Conservation (phyloP, 2,113 vertebrate species). For the Gymnocephalus cernua region DNA sequence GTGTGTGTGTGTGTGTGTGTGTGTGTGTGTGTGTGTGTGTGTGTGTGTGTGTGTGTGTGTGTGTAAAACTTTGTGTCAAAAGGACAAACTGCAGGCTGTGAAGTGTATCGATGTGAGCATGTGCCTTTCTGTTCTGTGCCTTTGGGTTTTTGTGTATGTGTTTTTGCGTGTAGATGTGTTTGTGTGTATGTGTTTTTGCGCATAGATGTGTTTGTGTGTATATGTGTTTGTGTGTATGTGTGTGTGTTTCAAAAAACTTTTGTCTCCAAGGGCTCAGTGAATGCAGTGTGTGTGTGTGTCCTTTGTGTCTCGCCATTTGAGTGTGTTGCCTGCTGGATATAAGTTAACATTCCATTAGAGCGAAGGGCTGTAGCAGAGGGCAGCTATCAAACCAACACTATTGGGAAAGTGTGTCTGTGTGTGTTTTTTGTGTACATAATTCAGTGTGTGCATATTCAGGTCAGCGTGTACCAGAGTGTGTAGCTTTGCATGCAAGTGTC, state of each 20-base stretch:
- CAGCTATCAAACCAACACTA: conserved; percentile 71
- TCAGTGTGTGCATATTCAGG: conserved; percentile 28
- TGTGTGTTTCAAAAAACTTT: conserved; percentile 50
- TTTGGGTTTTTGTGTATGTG: conserved; percentile 10
- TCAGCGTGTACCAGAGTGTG: conserved; percentile 13
- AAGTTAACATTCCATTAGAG: conserved; percentile 78
- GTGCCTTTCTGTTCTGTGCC: conserved; percentile 27
- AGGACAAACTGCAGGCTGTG: conserved; percentile 47
- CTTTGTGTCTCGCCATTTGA: conserved; percentile 57
- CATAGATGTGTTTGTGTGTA: not conserved
- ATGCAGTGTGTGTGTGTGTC: conserved; percentile 49
- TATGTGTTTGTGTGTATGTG: conserved; percentile 24
- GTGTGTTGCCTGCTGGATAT: conserved; percentile 70
- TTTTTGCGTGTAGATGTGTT: not conserved
- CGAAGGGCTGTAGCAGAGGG: conserved; percentile 66
- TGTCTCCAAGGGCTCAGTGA: conserved; percentile 51
- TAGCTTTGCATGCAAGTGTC: conserved; percentile 5
- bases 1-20: conserved; percentile 19
- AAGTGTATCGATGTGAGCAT: not conserved
- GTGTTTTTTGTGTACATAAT: not conserved
- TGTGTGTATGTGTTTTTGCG: conserved; percentile 4
- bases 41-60: conserved; percentile 24
- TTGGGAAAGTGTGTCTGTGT: conserved; percentile 45
- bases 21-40: conserved; percentile 12
- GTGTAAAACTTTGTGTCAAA: conserved; percentile 15